Base-by-base conservation (phyloP, 2,113 vertebrate genomes). In the Thermophis baileyi region DNA sequence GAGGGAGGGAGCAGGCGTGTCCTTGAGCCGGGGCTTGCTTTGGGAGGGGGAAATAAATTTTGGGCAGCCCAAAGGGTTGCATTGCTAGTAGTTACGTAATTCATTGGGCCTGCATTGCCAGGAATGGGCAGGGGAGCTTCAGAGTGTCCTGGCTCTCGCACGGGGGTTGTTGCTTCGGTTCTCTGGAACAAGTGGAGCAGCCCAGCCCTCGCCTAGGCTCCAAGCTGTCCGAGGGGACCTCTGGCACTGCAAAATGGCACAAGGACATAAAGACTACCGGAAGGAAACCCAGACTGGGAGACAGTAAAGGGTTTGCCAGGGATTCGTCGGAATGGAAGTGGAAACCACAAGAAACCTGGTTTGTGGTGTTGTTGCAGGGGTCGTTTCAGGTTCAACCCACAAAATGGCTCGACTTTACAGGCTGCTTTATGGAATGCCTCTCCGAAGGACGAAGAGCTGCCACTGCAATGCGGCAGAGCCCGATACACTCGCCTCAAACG, bases 401-500 rank as follows among this genome's bases (percentile, higher is more conserved):
- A 3, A 11, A 30, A 63, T 30, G 27, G 30, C n/a, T n/a, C n/a
- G n/a, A n/a, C 63, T 69, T 40, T 20, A 40, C 16, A 20, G 69
- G n/a, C 69, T 35, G 14, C 63, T 74, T 74, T 18, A 6, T 20
- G 69, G 69, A 7, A 35, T 20, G 14, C 6, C 2, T 35, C n/a
- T 74, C 16, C 6, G 27, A 27, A 60, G 25, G 57, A 12, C 10
- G 25, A 30, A 55, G 6, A 24, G 54, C 57, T 27, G 57, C 25
- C 8, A 3, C 4, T 60, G 10, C 57, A 27, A 27, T 1, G 57
- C 9, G 3, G 25, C 57, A 60, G 9, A 12, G 25, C 27, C 27
- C 57, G 3, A 11, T 4, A 12, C 2, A 3, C 0, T 35, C 16
- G 0, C 8, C n/a, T 35, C 69, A n/a, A 14, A 8, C 1, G 14